Base-by-base conservation (phyloP, 2,113 vertebrate species). In the Heterotis niloticus region DNA sequence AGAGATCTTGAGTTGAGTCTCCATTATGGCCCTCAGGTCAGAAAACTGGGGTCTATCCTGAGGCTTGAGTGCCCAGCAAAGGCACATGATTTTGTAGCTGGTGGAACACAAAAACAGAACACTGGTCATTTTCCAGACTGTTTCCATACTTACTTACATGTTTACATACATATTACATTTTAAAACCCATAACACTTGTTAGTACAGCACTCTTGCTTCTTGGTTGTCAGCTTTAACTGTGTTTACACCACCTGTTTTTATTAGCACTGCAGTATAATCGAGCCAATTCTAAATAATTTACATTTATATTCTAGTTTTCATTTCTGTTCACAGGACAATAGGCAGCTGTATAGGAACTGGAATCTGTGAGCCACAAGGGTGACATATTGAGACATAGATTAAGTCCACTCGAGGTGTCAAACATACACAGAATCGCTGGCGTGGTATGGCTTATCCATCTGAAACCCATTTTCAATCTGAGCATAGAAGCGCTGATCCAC, bases 381-480 rank as follows among this genome's bases (percentile, higher is more conserved):
- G 64, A 65, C 10, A 12, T 65, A 5, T n/a, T 10, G 7, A 72
- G 34, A 12, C n/a, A 18, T 75, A 44, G 34, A 44, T 44, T 44
- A 44, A 44, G 34, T 44, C 34, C 34, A 44, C 34, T 44, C 7
- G 34, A n/a, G n/a, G 11, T 10, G 18, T 13, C 64, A 82, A 2
- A 93, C 96, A 89, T 91, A 98, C 97, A 98, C 85, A 34, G 92
- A 88, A 82, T 95, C 91, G 0, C 88, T 91, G 74, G 96, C 94
- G 67, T 99, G 97, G 89, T 95, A 98, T 0, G 96, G 97, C 81
- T 90, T 91, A 56, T 98, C 96, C 98, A 99, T 98, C 88, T 96
- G 93, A 89, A 96, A 98, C 68, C 98, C 98, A 79, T 87, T 94
- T 82, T 93, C 92, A 85, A 98, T 96, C 87, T 96, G 91, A 57